Conservation (phyloP, 2,888 invertebrate species). For the Lymantria monacha region DNA sequence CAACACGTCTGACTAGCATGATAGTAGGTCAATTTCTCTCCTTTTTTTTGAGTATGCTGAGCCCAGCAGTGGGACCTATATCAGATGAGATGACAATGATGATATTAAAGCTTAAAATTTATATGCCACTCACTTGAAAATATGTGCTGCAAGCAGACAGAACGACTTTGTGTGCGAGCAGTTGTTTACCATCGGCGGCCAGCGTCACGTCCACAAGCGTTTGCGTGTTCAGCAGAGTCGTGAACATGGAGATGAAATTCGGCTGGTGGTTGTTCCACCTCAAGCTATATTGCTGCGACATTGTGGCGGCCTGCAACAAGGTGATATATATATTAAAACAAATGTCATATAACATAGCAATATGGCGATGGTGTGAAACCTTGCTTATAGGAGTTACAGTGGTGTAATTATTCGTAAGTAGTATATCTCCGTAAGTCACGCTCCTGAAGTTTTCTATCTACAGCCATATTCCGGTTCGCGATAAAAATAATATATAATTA, state of each 20-base stretch:
- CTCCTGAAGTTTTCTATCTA: too few species aligned
- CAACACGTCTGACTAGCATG: too few species aligned
- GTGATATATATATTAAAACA: neutral
- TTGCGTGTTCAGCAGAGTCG: slow-evolving; percentile 90
- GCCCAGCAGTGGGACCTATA: too few species aligned
- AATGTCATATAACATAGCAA: neutral
- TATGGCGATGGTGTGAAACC: neutral
- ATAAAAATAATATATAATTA: too few species aligned
- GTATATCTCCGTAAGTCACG: too few species aligned
- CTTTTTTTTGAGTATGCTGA: too few species aligned
- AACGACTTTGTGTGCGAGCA: slow-evolving; percentile 95
- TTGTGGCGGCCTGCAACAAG: slow-evolving; percentile 33
- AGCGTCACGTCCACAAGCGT: slow-evolving; percentile 94
- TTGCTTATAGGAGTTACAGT: neutral
- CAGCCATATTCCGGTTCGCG: too few species aligned
- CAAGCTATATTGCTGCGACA: slow-evolving; percentile 90
- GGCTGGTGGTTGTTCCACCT: slow-evolving; percentile 97
- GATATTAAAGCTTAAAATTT: too few species aligned
- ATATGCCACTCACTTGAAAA: slow-evolving; percentile 86
- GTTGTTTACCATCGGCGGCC: slow-evolving; percentile 93
- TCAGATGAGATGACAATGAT: too few species aligned
- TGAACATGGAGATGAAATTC: slow-evolving; percentile 95
- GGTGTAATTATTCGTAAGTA: too few species aligned
- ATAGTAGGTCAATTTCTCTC: too few species aligned
- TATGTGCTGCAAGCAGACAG: slow-evolving; percentile 96